Base-by-base conservation (phyloP, 2,113 vertebrate genomes). In the Spea bombifrons region DNA sequence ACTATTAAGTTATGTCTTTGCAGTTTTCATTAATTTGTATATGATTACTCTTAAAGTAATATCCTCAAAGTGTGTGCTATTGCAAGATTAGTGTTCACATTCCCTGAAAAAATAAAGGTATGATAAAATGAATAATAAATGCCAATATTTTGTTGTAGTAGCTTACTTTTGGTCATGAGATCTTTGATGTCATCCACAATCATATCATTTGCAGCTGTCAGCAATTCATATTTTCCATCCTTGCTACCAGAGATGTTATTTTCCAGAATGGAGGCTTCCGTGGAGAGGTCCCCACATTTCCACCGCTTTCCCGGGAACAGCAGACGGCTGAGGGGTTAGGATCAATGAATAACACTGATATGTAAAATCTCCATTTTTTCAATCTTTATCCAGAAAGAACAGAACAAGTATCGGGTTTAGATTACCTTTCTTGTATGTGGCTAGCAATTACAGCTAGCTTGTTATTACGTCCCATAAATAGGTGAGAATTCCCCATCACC, bases 181-280 rank as follows among this genome's bases (percentile, higher is more conserved):
- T 91, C 94, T 85, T 89, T 95, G 71, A 98, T 92, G 83, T 97
- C 95, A 72, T 98, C 96, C 0, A 90, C 89, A n/a, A 98, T 94
- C 0, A 93, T 81, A 66, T 95, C 96, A 75, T 99, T 96, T 15
- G 95, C 92, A 0, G 94, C 90, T 3, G 96, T 90, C 73, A 99
- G 85, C 55, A 99, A 88, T 79, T 99, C 97, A 0, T 98, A 98
- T 86, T 98, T 99, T 63, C 97, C 97, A 66, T 98, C 97, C 57
- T 94, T 94, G 66, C 93, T 94, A 45, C 91, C 90, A 0, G 92
- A 88, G 2, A 86, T 85, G 30, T 87, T 91, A 0, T 84, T 85
- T 8, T 96, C 95, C 15, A 84, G 0, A 7, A 80, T 55, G 6
- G 71, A 85, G 12, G 53, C 65, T 77, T 57, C 82, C 53, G 7